Evolutionary conservation across 2,888 invertebrate species (phyloP), one percentile per base, ranked within the genome.

Genomic region (Leptinotarsa tumamoca): DNA sequence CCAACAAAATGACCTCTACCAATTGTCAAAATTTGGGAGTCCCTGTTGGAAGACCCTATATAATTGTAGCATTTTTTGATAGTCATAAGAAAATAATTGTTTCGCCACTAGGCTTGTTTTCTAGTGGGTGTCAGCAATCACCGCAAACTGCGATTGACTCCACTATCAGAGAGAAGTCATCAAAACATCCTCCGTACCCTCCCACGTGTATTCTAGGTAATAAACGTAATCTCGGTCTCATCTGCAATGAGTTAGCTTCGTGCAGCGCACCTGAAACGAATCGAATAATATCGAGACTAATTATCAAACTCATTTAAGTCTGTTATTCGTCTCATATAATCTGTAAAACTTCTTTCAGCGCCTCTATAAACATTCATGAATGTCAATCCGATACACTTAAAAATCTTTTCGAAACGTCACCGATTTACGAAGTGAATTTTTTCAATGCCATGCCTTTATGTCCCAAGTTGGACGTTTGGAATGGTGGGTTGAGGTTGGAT

Each of bases 271-370:
- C 15, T 17, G 43, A 43, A 63, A 63, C 63, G 33, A 43, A 63
- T 63, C 63, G 43, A 63, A 27, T 58, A 23, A 58, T 63, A 63
- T 63, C 63, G 27, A n/a, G 10, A 43, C 33, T 63, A 63, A 63
- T 63, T 63, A 63, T 63, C 63, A 63, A 63, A 63, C 63, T 43
- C 63, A 63, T 63, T 63, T 43, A 13, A 43, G 27, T 63, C 17
- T n/a, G 63, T 63, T 63, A 63, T 63, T 63, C 43, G 33, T 63
- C 33, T 23, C 61, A 13, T 17, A 21, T 27, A 21, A 63, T n/a
- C 33, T 63, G 63, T 63, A 63, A 43, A 63, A 63, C n/a, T 63
- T n/a, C 63, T 17, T 63, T 18, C 63, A 63, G 63, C 63, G 33
- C 43, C 63, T 27, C 63, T n/a, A 63, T 63, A 63, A 63, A 63